Evolutionary conservation across 2,113 vertebrate genomes (phyloP).

Genomic region (Ibidorhyncha struthersii): DNA sequence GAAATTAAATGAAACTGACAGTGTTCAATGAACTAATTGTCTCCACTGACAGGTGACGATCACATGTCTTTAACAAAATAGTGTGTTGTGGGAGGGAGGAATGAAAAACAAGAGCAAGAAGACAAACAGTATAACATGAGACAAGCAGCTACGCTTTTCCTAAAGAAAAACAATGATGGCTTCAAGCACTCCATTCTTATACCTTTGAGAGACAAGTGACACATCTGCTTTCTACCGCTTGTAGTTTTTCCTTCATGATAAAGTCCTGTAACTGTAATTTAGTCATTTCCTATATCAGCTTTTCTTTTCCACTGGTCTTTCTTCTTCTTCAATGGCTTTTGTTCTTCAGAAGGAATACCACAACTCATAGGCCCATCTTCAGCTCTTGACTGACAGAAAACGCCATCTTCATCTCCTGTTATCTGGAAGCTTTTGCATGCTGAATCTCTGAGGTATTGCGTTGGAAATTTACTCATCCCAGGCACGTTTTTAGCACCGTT

Average conservation of each 20-base stretch:
- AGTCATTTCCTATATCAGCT: not conserved
- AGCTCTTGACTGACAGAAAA: not conserved
- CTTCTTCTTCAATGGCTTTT: not conserved
- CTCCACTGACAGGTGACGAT: not conserved
- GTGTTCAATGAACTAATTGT: not conserved
- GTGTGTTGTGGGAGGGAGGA: not conserved
- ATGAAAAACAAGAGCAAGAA: not conserved
- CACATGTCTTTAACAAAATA: not conserved
- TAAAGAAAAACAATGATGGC: not conserved
- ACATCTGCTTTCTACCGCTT: not conserved
- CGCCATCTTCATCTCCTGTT: not conserved
- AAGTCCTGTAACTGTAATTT: not conserved
- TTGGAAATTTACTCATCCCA: not conserved
- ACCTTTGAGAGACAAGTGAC: not conserved
- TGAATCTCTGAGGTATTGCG: not conserved
- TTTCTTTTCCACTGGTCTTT: not conserved
- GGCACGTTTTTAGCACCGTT: not conserved
- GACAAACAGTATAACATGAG: not conserved
- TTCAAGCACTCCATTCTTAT: not conserved
- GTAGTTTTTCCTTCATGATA: not conserved
- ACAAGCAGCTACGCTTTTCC: not conserved
- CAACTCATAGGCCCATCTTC: not conserved
- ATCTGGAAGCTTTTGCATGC: not conserved
- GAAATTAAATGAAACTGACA: not conserved
- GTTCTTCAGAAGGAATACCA: not conserved